Base-by-base conservation (phyloP, 2,888 invertebrate genomes). In the Phaedon cochleariae region DNA sequence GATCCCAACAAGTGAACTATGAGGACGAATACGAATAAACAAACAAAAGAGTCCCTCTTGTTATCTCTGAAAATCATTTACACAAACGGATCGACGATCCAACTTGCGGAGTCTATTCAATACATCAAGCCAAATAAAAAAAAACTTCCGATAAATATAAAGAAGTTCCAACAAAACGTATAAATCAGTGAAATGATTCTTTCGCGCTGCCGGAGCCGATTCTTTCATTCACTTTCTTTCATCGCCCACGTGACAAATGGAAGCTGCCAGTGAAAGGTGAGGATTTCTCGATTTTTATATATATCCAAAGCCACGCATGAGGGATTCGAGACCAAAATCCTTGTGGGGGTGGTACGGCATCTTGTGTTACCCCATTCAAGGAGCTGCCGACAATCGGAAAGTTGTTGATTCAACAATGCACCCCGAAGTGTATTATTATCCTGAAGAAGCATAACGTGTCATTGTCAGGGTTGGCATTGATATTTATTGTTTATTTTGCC, bases 261-360 rank as follows among this genome's bases (percentile, higher is more conserved):
- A 81, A 79, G 81, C 83, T 82, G 83, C 73, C 77, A 76, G 80
- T 82, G 83, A 83, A 80, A 83, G 83, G 83, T 83, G 83, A 80
- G 80, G 80, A 80, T 78, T 80, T 78, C 77, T 77, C 81, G 80
- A 82, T 82, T 82, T 81, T 82, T 83, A 79, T 81, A 41, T 7
- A 78, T 77, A 78, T 79, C 70, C 65, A 64, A 51, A 71, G 69
- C 79, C n/a, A 78, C 79, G 79, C 77, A 76, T 77, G 79, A 75
- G 70, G 73, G 72, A 73, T 69, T 65, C 68, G 57, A 53, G 69
- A 59, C 55, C 60, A 60, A 54, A 67, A 21, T 9, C 22, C 18
- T 46, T 9, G 26, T 15, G 49, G 59, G 48, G 26, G 18, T 17
- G 48, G 18, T n/a, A 31, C n/a, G 41, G 54, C 20, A 20, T 45